Conservation (phyloP, 2,113 vertebrate genomes). For the Forbesichthys agassizii region DNA sequence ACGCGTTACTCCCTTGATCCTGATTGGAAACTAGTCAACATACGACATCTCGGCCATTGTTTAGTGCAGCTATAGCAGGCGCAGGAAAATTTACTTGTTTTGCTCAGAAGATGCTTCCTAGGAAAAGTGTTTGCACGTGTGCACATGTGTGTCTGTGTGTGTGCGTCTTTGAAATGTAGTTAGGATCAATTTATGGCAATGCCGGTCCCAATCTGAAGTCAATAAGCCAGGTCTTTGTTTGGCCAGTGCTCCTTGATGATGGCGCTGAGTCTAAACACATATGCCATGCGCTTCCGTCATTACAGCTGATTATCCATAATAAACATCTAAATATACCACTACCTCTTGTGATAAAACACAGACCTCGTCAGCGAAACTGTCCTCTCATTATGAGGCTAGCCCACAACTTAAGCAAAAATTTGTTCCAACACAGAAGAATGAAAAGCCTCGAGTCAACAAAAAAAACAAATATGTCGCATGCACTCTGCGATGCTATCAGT, state of each 20-base stretch:
- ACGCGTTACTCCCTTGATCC: slow-evolving; percentile 31
- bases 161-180: slow-evolving; percentile 12
- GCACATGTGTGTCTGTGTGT: neutral
- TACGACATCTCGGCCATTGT: slow-evolving; percentile 8
- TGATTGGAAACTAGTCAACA: slow-evolving; percentile 29
- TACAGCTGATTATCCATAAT: slow-evolving; percentile 79
- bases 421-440: slow-evolving; percentile 49
- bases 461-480: slow-evolving; percentile 73
- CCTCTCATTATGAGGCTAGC: slow-evolving; percentile 57
- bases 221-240: slow-evolving; percentile 63
- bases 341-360: slow-evolving; percentile 72
- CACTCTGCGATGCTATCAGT: slow-evolving; percentile 67
- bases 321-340: slow-evolving; percentile 76
- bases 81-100: slow-evolving; percentile 1
- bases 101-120: neutral
- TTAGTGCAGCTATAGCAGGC: neutral
- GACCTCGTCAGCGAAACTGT: slow-evolving; percentile 62
- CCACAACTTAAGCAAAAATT: slow-evolving; percentile 63
- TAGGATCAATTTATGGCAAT: slow-evolving; percentile 24
- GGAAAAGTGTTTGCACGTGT: neutral
- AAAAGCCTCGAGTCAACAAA: slow-evolving; percentile 41
- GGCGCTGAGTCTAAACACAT: slow-evolving; percentile 71
- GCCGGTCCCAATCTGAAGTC: slow-evolving; percentile 46
- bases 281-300: slow-evolving; percentile 72
- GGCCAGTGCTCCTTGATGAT: slow-evolving; percentile 63